Conservation (phyloP, 2,888 invertebrate genomes). For the Blastobasis lacticolella region DNA sequence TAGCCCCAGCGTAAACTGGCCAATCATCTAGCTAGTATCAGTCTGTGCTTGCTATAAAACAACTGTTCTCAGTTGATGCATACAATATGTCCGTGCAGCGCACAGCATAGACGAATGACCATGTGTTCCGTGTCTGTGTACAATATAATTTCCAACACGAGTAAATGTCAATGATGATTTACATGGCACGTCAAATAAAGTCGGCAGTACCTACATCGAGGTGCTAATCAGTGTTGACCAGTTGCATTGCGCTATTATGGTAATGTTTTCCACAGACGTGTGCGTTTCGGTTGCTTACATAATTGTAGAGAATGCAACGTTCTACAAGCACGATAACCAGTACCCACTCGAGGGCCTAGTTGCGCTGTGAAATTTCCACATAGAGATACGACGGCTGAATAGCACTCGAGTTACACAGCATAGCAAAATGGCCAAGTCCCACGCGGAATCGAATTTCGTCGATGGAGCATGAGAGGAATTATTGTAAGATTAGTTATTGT, state of each 20-base stretch:
- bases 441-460: constrained; percentile 46
- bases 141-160: constrained; percentile 14
- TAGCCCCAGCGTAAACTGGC: constrained; percentile 27
- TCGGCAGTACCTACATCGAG: constrained; percentile 12
- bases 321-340: constrained; percentile 16
- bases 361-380: neutral
- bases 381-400: constrained; percentile 7
- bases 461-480: constrained; percentile 51
- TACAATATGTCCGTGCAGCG: neutral
- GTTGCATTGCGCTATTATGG: constrained; percentile 22
- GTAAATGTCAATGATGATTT: constrained; percentile 18
- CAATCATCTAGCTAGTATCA: constrained; percentile 22
- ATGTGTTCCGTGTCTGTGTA: constrained; percentile 15
- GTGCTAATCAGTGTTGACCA: constrained; percentile 24
- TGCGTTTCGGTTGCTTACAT: constrained; percentile 26
- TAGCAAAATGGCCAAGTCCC: constrained; percentile 31
- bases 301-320: constrained; percentile 19
- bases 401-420: constrained; percentile 20
- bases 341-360: neutral
- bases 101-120: constrained; percentile 8
- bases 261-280: constrained; percentile 23
- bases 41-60: neutral
- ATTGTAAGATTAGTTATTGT: constrained; percentile 49
- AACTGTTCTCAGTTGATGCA: too few relatives aligned
- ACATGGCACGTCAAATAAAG: constrained; percentile 14